These are phyloP conservation scores for Clupea harengus DNA, from an alignment of 2,113 vertebrate species.

Conservation along the genomic window DNA sequence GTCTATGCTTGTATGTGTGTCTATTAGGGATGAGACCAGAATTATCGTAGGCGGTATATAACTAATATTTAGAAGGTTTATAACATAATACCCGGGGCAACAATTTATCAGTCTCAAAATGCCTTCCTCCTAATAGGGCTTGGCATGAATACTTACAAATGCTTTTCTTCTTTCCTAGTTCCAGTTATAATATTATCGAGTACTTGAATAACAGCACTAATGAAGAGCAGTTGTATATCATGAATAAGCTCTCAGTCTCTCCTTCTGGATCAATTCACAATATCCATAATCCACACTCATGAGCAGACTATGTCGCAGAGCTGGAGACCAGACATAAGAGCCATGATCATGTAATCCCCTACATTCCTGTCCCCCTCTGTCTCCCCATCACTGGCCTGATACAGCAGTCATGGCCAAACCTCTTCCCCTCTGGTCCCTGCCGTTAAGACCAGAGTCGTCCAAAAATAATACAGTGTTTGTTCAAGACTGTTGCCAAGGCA, in stretches of 20 bases:
- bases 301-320: background rate
- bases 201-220: background rate
- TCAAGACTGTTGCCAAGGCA: conserved; percentile 65
- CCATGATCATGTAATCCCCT: background rate
- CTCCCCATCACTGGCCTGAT: background rate
- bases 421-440: conserved; percentile 22
- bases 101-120: background rate
- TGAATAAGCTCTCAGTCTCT: background rate
- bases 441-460: conserved; percentile 62
- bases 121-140: background rate
- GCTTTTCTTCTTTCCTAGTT: background rate
- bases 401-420: background rate
- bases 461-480: conserved; percentile 73
- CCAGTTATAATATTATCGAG: background rate
- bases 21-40: conserved; percentile 20
- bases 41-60: background rate
- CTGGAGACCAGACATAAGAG: background rate
- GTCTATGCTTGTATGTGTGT: background rate
- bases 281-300: background rate
- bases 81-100: background rate
- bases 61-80: background rate
- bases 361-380: background rate
- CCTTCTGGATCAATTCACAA: no score
- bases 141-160: background rate
- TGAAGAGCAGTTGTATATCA: background rate